Evolutionary conservation across 2,113 vertebrate species (phyloP).

Genomic region (Neotoma lepida): DNA sequence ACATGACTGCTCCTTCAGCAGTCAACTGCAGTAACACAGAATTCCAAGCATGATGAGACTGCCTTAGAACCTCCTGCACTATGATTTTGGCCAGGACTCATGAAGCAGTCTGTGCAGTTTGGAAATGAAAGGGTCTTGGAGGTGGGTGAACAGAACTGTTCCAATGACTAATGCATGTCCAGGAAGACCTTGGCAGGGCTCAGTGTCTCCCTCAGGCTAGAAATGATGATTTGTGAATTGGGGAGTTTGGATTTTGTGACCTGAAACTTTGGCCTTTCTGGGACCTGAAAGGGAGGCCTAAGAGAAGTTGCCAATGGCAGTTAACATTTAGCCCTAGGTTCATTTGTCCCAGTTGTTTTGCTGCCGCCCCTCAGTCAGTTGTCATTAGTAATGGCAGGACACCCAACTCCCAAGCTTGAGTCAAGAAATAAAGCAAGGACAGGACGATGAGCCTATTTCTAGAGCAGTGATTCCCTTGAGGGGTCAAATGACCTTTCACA

Average conservation of each 20-base stretch:
- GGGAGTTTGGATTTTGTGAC: conserved; percentile 62
- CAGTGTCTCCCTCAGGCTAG: conserved; percentile 22
- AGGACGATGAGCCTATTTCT: background rate
- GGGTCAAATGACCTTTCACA: background rate
- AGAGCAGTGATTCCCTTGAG: background rate
- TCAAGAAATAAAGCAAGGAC: conserved; percentile 18
- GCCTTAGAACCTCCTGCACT: background rate
- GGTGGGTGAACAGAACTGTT: background rate
- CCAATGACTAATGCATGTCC: background rate
- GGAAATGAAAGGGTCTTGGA: background rate
- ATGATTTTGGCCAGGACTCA: background rate
- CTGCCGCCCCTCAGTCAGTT: conserved; percentile 41
- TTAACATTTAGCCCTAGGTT: conserved; percentile 52
- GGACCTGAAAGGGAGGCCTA: conserved; percentile 26
- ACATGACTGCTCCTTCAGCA: background rate
- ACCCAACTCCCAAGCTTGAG: conserved; percentile 24
- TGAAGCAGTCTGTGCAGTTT: background rate
- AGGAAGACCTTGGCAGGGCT: conserved; percentile 21
- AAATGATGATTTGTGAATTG: conserved; percentile 54
- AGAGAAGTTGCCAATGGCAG: conserved; percentile 42
- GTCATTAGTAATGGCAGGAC: background rate
- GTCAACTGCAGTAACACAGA: background rate
- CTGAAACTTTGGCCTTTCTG: conserved; percentile 59
- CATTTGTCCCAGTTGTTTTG: conserved; percentile 57
- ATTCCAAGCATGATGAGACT: background rate